Base-by-base conservation (phyloP, 2,797 vertebrate genomes). In the Furcifer pardalis region DNA sequence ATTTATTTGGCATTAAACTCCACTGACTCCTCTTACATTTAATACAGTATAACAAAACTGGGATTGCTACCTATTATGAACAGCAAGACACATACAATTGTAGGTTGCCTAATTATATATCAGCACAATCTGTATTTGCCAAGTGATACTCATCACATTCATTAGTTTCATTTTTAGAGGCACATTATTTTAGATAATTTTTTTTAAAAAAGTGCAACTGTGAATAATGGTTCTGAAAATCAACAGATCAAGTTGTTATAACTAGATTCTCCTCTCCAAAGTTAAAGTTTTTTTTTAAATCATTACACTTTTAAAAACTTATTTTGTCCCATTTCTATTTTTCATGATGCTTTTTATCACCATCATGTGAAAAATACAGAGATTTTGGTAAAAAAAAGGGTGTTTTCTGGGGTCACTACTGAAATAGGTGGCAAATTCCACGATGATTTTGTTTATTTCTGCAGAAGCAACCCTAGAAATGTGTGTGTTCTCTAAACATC, bases 341-440 rank as follows among this genome's bases (percentile, higher is more conserved):
- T 86, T 65, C 87, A 77, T 68, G 89, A 86, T 77, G 17, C 74
- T 90, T 93, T 93, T 89, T 79, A 88, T 63, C 79, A 84, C 86
- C 44, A 15, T 84, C 40, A 66, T 17, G 23, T 71, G 84, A 79
- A 27, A 85, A 80, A 84, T n/a, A 75, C 79, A 75, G 12, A 79
- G 59, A n/a, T 84, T 85, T 91, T 81, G 89, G 90, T 88, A 86
- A 84, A 52, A 32, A n/a, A n/a, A n/a, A n/a, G n/a, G 92, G 83
- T 77, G 88, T 69, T 62, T 78, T 86, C 56, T 74, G 63, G 87
- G 60, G 13, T n/a, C 23, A 81, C 0, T 71, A 81, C 60, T 90
- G 74, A 76, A 65, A 10, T 79, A 62, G 90, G 81, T 65, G 77
- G 82, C 77, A 92, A 62, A 72, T 80, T 92, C 87, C 71, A 83